phyloP scores from a whole-genome alignment of 2,113 vertebrate genomes.

The Lampris megalopsis region DNA sequence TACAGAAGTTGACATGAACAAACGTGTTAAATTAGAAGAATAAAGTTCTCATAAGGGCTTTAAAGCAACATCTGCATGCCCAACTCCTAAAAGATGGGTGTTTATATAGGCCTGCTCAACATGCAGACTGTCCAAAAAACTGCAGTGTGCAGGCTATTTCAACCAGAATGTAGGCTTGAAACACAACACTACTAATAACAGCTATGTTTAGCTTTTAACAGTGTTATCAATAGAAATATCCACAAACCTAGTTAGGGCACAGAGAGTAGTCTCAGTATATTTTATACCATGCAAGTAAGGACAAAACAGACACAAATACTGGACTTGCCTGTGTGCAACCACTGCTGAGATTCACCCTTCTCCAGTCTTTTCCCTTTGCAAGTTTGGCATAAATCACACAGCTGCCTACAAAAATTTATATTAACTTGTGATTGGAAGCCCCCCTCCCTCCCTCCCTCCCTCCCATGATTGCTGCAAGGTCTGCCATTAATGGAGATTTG shows the following conservation, averaged over 20 bases:
- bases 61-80: no score
- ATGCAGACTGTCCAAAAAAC: no score
- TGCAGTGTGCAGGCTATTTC: no score
- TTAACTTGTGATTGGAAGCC: conserved; percentile 66
- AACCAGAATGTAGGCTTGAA: no score
- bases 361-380: background rate
- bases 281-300: background rate
- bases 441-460: conserved; percentile 40
- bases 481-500: conserved; percentile 79
- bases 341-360: background rate
- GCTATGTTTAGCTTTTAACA: no score
- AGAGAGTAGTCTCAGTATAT: background rate
- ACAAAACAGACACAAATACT: background rate
- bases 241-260: background rate
- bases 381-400: conserved; percentile 82
- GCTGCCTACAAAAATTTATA: conserved; percentile 77
- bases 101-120: no score
- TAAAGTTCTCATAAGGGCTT: background rate
- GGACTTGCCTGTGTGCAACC: background rate
- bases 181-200: no score
- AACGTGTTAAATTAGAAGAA: no score
- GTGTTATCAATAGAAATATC: background rate
- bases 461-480: conserved; percentile 79
- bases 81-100: no score
- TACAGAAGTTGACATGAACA: no score